These are phyloP conservation scores for Dromaius novaehollandiae DNA, from an alignment of 2,113 vertebrate genomes.

Conservation along the genomic window DNA sequence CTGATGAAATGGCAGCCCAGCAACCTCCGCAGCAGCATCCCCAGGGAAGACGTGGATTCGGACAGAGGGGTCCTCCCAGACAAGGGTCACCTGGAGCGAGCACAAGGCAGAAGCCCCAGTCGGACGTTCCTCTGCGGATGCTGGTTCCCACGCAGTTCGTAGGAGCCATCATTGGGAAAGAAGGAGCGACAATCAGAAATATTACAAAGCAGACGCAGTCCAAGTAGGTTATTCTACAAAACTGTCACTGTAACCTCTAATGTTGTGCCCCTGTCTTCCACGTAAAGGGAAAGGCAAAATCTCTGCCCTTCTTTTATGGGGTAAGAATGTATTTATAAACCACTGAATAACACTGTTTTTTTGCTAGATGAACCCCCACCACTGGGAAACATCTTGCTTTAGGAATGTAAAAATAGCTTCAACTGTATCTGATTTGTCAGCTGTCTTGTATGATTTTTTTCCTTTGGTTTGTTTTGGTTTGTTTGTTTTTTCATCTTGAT, in stretches of 20 bases:
- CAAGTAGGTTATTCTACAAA: conserved; percentile 82
- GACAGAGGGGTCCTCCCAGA: conserved; percentile 86
- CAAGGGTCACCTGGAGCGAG: conserved; percentile 87
- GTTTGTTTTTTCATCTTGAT: neutral
- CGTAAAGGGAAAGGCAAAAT: neutral
- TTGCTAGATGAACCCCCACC: no score
- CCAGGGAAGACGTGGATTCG: conserved; percentile 86
- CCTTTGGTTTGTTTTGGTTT: no score
- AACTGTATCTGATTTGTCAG: neutral
- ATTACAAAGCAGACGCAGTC: conserved; percentile 99
- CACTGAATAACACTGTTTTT: neutral
- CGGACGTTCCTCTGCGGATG: conserved; percentile 91
- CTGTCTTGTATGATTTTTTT: neutral
- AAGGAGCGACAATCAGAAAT: conserved; percentile 96
- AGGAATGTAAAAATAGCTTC: neutral
- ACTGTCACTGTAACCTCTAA: neutral
- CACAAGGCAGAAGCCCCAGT: conserved; percentile 89
- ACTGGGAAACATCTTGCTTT: neutral
- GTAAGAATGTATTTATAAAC: neutral
- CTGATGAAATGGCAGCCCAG: conserved; percentile 86
- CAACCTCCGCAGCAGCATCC: conserved; percentile 71
- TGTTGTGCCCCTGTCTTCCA: accelerated
- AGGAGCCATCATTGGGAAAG: conserved; percentile 97
- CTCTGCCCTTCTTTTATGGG: neutral
- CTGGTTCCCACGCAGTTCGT: conserved; percentile 97